Conservation (phyloP, 2,113 vertebrate genomes). For the Pterocles gutturalis region DNA sequence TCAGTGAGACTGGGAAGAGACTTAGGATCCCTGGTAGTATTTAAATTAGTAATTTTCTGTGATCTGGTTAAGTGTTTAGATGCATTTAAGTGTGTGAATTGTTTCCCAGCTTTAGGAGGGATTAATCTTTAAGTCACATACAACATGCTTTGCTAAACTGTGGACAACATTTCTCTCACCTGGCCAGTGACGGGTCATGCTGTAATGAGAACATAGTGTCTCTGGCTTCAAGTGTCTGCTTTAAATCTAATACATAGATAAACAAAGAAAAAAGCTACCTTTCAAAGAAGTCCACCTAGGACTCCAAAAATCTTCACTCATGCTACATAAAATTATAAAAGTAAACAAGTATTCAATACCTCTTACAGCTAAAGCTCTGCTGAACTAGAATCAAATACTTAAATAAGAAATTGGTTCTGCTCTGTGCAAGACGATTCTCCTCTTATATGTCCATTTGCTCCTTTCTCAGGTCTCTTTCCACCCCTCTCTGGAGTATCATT, state of each 20-base stretch:
- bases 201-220: background rate
- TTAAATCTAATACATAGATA: background rate
- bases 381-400: background rate
- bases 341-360: background rate
- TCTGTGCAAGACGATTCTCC: background rate
- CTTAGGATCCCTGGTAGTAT: background rate
- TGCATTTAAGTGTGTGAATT: background rate
- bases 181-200: background rate
- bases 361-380: background rate
- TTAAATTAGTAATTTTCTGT: background rate
- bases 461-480: background rate
- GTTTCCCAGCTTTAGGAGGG: background rate
- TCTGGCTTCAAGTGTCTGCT: background rate
- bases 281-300: background rate
- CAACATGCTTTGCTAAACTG: background rate
- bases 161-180: background rate
- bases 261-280: background rate
- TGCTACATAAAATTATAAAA: background rate
- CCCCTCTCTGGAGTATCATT: rapidly evolving
- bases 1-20: background rate
- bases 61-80: background rate
- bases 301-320: background rate
- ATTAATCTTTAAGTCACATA: background rate
- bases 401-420: background rate
- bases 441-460: background rate